These are phyloP conservation scores for Lasioglossum zephyrum DNA, from an alignment of 2,888 invertebrate species.

Conservation along the genomic window DNA sequence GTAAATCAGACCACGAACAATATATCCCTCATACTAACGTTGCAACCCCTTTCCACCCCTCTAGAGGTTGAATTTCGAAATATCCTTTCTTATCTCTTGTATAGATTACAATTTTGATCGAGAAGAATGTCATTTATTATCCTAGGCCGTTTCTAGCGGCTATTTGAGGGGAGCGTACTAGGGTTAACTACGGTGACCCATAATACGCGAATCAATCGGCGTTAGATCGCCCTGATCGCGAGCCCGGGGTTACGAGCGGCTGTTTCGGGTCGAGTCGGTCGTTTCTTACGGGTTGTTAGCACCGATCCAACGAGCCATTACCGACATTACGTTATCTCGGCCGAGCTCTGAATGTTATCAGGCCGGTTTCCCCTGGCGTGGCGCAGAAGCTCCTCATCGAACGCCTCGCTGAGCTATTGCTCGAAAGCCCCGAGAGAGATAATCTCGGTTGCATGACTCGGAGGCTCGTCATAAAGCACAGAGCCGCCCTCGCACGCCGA, in stretches of 20 bases:
- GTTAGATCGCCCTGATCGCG: constrained; percentile 6
- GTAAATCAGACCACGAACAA: too few relatives aligned
- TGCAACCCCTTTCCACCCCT: too few relatives aligned
- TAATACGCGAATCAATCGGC: constrained; percentile 56
- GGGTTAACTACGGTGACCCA: not conserved
- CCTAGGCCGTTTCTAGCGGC: not conserved
- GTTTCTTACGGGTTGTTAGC: constrained; percentile 73
- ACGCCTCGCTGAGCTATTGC: constrained; percentile 51
- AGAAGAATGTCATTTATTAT: not conserved
- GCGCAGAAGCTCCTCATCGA: constrained; percentile 44
- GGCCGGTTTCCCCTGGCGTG: constrained; percentile 30
- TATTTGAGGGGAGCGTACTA: not conserved
- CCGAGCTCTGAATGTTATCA: constrained; percentile 71
- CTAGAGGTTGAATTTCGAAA: too few relatives aligned
- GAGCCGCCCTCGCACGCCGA: constrained; percentile 24
- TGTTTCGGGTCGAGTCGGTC: constrained; percentile 59
- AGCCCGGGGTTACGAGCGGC: constrained; percentile 17
- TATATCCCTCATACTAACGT: too few relatives aligned
- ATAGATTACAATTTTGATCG: too few relatives aligned
- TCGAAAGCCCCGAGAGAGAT: constrained; percentile 45
- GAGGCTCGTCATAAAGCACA: constrained; percentile 64
- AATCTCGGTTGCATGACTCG: constrained; percentile 71
- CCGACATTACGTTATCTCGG: constrained; percentile 74
- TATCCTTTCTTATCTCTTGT: too few relatives aligned
- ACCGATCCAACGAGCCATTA: constrained; percentile 70